These are phyloP conservation scores for Origma solitaria DNA, from an alignment of 2,113 vertebrate species.

Conservation along the genomic window DNA sequence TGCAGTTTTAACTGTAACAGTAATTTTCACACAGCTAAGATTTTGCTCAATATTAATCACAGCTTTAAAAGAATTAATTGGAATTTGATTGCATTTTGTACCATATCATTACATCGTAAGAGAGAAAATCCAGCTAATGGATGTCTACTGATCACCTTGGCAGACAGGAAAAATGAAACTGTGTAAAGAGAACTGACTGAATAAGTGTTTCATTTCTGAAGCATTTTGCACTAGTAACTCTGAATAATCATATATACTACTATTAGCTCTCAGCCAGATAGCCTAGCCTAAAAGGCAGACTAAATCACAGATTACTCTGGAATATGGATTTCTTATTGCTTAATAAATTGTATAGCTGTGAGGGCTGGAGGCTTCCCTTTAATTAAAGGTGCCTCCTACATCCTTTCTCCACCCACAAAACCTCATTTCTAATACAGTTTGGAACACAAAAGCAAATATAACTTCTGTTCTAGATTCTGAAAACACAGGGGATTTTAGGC, in stretches of 20 bases:
- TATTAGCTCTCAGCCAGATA: not conserved
- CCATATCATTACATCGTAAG: not conserved
- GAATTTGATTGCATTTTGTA: not conserved
- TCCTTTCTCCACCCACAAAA: not conserved
- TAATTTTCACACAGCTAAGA: not conserved
- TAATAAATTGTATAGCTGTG: not conserved
- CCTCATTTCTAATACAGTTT: not conserved
- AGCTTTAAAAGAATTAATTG: not conserved
- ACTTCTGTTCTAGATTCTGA: not conserved
- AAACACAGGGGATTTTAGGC: not conserved
- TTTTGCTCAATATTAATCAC: slow-evolving; percentile 1
- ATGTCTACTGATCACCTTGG: not conserved
- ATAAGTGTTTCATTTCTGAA: not conserved
- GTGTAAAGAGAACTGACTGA: not conserved
- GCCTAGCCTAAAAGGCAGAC: not conserved
- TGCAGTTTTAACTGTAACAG: not conserved
- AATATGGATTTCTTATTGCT: not conserved
- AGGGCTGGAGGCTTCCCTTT: not conserved
- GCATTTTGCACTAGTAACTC: not conserved
- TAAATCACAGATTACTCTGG: not conserved
- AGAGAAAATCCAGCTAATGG: not conserved
- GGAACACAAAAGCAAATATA: not conserved
- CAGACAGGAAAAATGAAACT: not conserved
- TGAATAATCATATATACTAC: not conserved
- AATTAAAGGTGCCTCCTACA: not conserved